phyloP scores from a whole-genome alignment of 2,113 vertebrate genomes.

The Ovis canadensis region DNA sequence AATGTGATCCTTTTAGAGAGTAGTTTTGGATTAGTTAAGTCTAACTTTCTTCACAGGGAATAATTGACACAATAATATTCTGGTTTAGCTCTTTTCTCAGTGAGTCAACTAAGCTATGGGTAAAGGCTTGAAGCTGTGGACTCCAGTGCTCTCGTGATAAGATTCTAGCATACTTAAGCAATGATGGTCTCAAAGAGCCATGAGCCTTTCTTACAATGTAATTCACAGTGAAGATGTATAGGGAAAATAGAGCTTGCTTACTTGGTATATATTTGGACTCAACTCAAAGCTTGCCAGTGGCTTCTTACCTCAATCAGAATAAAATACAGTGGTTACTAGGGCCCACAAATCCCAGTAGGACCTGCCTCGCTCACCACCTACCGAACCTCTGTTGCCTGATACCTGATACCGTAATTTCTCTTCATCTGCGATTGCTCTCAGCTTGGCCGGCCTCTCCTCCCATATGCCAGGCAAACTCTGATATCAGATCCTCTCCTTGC shows the following conservation, averaged over 20 bases:
- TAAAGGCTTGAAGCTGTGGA: background rate
- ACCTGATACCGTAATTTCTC: background rate
- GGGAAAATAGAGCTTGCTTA: background rate
- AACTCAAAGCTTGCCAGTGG: background rate
- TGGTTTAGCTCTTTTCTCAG: background rate
- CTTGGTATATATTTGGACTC: slow-evolving; percentile 16
- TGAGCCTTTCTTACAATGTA: background rate
- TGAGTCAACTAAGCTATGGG: background rate
- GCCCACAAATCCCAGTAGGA: background rate
- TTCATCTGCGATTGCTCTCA: background rate
- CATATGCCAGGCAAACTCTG: background rate
- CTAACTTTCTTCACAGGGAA: background rate
- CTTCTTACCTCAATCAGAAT: background rate
- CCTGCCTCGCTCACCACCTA: background rate
- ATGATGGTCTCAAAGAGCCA: background rate
- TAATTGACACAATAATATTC: background rate
- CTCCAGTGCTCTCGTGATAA: background rate
- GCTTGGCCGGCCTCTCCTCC: accelerated
- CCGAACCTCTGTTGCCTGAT: background rate
- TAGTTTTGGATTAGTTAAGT: background rate
- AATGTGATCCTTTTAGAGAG: background rate
- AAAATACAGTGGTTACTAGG: background rate
- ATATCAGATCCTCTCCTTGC: background rate
- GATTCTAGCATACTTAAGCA: background rate
- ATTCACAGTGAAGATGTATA: background rate